Percentiles rank a stretch among this genome's conserved stretches.
Evolutionary conservation across 2,888 invertebrate species (phyloP).

Genomic region (Phortica magna): DNA sequence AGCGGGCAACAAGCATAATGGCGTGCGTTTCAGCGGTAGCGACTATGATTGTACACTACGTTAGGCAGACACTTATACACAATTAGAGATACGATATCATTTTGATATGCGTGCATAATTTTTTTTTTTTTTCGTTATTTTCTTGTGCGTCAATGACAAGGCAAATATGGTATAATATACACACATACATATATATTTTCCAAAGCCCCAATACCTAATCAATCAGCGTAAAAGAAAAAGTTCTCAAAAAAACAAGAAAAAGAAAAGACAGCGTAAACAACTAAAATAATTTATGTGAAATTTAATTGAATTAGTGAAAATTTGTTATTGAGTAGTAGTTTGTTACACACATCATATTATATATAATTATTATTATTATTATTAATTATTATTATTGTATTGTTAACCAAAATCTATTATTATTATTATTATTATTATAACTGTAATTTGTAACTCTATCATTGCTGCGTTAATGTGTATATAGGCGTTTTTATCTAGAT

Average conservation of each 20-base stretch:
- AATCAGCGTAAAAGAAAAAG: neutral
- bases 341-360: constrained; percentile 54
- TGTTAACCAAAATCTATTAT: constrained; percentile 68
- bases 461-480: constrained; percentile 68
- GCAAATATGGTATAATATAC: too few relatives aligned
- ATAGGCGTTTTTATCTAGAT: constrained; percentile 70
- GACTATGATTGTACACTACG: constrained; percentile 61
- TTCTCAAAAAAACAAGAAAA: constrained; percentile 41
- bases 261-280: constrained; percentile 39
- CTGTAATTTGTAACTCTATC: constrained; percentile 52
- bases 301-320: constrained; percentile 67
- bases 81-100: neutral
- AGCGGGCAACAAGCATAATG: constrained; percentile 23
- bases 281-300: constrained; percentile 33
- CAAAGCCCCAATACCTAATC: neutral
- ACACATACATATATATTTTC: too few relatives aligned
- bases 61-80: constrained; percentile 36
- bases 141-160: too few relatives aligned
- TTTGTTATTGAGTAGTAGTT: constrained; percentile 67
- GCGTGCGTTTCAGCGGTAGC: constrained; percentile 39
- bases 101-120: neutral
- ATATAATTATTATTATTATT: constrained; percentile 39
- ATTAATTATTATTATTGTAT: constrained; percentile 71
- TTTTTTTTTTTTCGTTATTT: neutral
- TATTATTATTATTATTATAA: constrained; percentile 49